Evolutionary conservation across 2,888 invertebrate genomes (phyloP), one percentile per base, ranked within the genome.

Genomic region (Invenusta paracnida): DNA sequence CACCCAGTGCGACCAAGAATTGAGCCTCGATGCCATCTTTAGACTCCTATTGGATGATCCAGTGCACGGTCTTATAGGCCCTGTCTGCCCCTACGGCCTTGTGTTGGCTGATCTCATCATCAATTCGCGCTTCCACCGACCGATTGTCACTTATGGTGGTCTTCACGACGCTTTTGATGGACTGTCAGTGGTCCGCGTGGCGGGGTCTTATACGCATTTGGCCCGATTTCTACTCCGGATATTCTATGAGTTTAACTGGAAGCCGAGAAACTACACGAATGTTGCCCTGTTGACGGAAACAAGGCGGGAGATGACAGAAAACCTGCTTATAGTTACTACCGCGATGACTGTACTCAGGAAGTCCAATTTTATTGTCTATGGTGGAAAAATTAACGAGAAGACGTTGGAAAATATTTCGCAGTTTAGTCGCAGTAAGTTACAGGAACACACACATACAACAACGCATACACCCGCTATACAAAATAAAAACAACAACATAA

Each of bases 241-340:
- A 48, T 83, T 83, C 28, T n/a, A 11, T 1, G 5, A 31, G 66
- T 83, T 83, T n/a, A 29, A 83, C 5, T 83, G 83, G 83, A 29
- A 25, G 66, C 83, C 83, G 5, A 0, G 31, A 2, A 31, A 31
- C 2, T 83, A 48, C 48, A 83, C 30, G 66, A 83, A 31, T 30
- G 31, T 83, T 5, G 83, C 27, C 30, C 31, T 83, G 29, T 31
- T 48, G 48, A 48, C 48, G 5, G 48, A 48, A 11, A 17, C 48
- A 5, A 48, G 48, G 48, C 48, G 17, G 48, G 48, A 48, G 48
- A 48, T 5, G 48, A 48, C 5, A 17, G 48, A 48, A 17, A 48
- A 48, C 48, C 17, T 11, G 5, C 17, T 48, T 17, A 48, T 48
- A 17, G 5, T 48, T 5, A 48, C 48, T 11, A 48, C 48, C 5